These are phyloP conservation scores for Etia nguti DNA, from an alignment of 2,113 vertebrate genomes.

Conservation along the genomic window DNA sequence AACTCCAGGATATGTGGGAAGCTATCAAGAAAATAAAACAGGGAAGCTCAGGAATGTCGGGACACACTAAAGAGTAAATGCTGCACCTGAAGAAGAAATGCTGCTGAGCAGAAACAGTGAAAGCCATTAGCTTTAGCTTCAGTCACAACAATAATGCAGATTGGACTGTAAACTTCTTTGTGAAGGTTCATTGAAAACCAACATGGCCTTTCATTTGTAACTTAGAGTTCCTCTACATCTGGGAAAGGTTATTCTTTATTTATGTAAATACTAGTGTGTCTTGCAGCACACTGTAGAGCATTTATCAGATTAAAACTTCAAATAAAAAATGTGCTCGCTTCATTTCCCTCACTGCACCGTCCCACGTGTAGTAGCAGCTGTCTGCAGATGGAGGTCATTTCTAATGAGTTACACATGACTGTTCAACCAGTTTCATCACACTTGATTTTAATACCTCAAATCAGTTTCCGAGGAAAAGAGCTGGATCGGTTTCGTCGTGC, in stretches of 20 bases:
- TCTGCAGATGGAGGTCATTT: not conserved
- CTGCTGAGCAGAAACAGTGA: not conserved
- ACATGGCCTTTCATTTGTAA: not conserved
- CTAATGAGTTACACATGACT: not conserved
- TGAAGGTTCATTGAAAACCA: not conserved
- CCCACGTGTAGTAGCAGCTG: not conserved
- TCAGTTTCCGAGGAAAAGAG: not conserved
- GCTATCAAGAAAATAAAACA: not conserved
- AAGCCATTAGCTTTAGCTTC: not conserved
- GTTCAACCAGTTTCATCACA: not conserved
- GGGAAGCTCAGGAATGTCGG: not conserved
- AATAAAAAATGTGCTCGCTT: not conserved
- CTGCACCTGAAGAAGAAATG: not conserved
- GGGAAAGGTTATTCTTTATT: not conserved
- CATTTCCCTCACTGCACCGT: not conserved
- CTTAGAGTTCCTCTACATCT: not conserved
- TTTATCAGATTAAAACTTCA: not conserved
- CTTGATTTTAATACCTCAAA: not conserved
- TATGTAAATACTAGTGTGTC: not conserved
- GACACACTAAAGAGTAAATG: not conserved
- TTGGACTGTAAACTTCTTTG: not conserved
- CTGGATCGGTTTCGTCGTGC: not conserved
- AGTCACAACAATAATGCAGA: not conserved
- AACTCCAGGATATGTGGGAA: not conserved
- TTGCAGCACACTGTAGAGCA: not conserved